These are phyloP conservation scores for Andrena fulva DNA, from an alignment of 2,888 invertebrate genomes.

Conservation along the genomic window DNA sequence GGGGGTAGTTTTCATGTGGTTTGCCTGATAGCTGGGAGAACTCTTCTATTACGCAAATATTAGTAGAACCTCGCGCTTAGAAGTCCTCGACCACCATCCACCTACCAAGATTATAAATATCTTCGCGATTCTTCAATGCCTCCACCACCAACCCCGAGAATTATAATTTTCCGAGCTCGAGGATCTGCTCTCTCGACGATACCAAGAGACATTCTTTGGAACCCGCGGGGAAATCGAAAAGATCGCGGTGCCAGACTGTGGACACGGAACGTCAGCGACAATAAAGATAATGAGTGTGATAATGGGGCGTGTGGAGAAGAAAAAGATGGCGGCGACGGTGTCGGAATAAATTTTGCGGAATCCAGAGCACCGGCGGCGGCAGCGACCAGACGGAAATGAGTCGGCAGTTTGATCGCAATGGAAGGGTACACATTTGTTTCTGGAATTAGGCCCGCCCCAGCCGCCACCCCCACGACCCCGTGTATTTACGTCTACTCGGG, in stretches of 20 bases:
- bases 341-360: conserved; percentile 16
- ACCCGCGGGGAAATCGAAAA: neutral
- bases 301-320: neutral
- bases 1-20: too few relatives aligned
- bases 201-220: neutral
- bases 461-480: conserved; percentile 10
- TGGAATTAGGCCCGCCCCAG: conserved; percentile 56
- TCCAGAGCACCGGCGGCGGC: neutral
- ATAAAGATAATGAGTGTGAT: conserved; percentile 51
- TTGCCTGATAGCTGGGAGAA: too few relatives aligned
- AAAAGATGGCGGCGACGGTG: neutral
- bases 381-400: neutral
- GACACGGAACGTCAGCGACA: conserved; percentile 17
- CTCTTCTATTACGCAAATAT: too few relatives aligned
- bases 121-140: too few relatives aligned
- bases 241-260: neutral
- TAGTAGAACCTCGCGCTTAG: too few relatives aligned
- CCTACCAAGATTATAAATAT: too few relatives aligned
- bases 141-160: too few relatives aligned
- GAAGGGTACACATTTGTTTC: neutral
- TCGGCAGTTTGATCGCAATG: neutral
- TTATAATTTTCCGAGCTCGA: too few relatives aligned
- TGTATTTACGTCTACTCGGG: conserved; percentile 67
- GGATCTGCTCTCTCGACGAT: neutral
- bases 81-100: too few relatives aligned